Conservation (phyloP, 1,140 invertebrate species). For the Periplaneta americana region DNA sequence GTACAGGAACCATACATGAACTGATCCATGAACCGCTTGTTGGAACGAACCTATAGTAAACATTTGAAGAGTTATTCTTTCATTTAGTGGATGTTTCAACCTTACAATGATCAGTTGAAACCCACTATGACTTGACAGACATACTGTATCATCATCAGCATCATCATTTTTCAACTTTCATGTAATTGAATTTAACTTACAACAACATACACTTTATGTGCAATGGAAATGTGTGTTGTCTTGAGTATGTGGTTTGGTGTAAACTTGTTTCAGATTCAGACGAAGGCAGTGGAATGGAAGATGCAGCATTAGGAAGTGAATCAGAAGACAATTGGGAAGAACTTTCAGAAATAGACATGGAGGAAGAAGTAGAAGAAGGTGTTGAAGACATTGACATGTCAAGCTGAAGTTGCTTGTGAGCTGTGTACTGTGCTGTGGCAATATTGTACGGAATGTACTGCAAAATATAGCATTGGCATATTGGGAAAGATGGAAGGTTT, state of each 20-base stretch:
- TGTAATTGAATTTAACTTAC: slow-evolving; percentile 6
- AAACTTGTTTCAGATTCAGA: slow-evolving; percentile 30
- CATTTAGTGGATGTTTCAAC: too few relatives aligned
- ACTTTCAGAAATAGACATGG: slow-evolving; percentile 34
- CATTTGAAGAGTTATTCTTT: too few relatives aligned
- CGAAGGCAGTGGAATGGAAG: slow-evolving; percentile 31
- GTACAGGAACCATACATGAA: too few relatives aligned
- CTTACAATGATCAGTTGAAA: too few relatives aligned
- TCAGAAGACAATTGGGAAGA: slow-evolving; percentile 43
- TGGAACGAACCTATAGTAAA: too few relatives aligned
- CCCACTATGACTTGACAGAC: not conserved
- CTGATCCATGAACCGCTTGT: too few relatives aligned
- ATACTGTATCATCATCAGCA: not conserved
- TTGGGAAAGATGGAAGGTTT: too few relatives aligned
- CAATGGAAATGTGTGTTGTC: not conserved
- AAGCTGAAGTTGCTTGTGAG: not conserved
- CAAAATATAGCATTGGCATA: too few relatives aligned
- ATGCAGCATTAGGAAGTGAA: slow-evolving; percentile 34
- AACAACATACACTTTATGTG: not conserved
- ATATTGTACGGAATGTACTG: too few relatives aligned
- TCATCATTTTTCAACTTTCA: not conserved
- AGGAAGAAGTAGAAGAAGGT: slow-evolving; percentile 27
- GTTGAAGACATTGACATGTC: not conserved
- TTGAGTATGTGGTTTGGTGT: slow-evolving; percentile 4
- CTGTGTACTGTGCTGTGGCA: too few relatives aligned